Percentiles rank a stretch among this genome's conserved stretches.
phyloP scores from a whole-genome alignment of 2,888 invertebrate genomes.

The Elysia crispata region DNA sequence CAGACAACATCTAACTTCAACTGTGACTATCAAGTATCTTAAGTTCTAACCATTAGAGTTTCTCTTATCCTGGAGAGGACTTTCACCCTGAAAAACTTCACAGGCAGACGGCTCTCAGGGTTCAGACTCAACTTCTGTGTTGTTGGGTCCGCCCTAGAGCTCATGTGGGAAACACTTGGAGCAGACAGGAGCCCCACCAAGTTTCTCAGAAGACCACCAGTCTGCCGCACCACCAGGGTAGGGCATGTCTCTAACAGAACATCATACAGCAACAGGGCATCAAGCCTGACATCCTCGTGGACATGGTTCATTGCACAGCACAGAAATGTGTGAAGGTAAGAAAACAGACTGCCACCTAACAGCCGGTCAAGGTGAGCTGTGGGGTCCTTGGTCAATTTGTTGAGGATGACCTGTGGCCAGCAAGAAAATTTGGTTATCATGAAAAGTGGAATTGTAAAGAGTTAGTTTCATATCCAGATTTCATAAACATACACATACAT shows the following conservation, averaged over 20 bases:
- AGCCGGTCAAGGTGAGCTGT: background rate
- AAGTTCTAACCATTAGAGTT: conserved; percentile 26
- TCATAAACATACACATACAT: too few relatives aligned
- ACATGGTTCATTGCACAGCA: conserved; percentile 95
- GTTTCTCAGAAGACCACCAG: conserved; percentile 46
- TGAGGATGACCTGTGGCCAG: conserved; percentile 38
- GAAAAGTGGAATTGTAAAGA: background rate
- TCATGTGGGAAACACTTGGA: conserved; percentile 21
- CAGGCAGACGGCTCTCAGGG: conserved; percentile 85
- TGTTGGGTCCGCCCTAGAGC: conserved; percentile 63
- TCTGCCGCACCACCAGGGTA: conserved; percentile 81
- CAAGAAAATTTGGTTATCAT: background rate
- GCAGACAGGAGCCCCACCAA: conserved; percentile 39
- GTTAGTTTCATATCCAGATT: too few relatives aligned
- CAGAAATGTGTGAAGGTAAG: conserved; percentile 87
- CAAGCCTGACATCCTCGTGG: conserved; percentile 87
- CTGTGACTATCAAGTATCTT: background rate
- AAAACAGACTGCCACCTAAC: conserved; percentile 81
- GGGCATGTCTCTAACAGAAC: conserved; percentile 85
- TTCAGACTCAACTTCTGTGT: conserved; percentile 85
- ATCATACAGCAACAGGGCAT: conserved; percentile 88
- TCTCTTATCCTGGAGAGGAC: conserved; percentile 80
- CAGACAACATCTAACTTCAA: background rate
- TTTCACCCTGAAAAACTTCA: conserved; percentile 87
- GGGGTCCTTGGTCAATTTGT: conserved; percentile 22